A percentile compares a stretch with the other conserved stretches of the same genome.
Conservation (phyloP, 1,140 invertebrate species). For the Bombus haemorrhoidalis region DNA sequence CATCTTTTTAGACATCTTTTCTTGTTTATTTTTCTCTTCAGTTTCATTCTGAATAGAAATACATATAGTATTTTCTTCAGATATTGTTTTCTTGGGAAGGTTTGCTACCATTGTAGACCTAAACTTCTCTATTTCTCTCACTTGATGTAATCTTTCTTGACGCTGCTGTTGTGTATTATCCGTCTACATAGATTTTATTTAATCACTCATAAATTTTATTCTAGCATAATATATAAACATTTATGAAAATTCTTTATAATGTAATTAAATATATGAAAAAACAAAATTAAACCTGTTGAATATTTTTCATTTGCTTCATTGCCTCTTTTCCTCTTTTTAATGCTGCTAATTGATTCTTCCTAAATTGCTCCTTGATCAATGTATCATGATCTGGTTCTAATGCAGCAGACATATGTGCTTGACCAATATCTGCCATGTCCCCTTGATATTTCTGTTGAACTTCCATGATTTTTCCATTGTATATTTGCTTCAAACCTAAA, state of each 20-base stretch:
- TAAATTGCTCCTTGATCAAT: slow-evolving; percentile 68
- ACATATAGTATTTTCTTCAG: background rate
- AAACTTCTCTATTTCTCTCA: slow-evolving; percentile 81
- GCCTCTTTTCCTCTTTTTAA: slow-evolving; percentile 79
- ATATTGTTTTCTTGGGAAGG: slow-evolving; percentile 59
- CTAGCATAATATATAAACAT: slow-evolving; percentile 35
- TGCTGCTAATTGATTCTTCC: slow-evolving; percentile 75
- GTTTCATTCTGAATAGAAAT: background rate
- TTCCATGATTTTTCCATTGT: slow-evolving; percentile 79
- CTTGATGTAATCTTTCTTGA: slow-evolving; percentile 76
- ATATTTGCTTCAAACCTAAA: slow-evolving; percentile 77
- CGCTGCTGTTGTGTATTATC: slow-evolving; percentile 68
- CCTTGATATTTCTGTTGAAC: slow-evolving; percentile 81
- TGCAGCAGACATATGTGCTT: slow-evolving; percentile 80
- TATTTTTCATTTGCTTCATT: slow-evolving; percentile 71
- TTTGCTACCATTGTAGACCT: slow-evolving; percentile 78
- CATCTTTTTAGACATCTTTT: slow-evolving; percentile 34
- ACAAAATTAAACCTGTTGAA: slow-evolving; percentile 26
- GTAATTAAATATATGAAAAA: background rate
- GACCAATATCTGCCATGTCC: slow-evolving; percentile 82
- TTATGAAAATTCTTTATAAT: background rate
- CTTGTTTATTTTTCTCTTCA: slow-evolving; percentile 16
- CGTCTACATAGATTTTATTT: slow-evolving; percentile 55
- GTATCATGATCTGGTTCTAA: slow-evolving; percentile 74
- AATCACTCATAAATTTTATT: slow-evolving; percentile 39